phyloP scores from a whole-genome alignment of 1,140 invertebrate genomes.

The Forficula auricularia region DNA sequence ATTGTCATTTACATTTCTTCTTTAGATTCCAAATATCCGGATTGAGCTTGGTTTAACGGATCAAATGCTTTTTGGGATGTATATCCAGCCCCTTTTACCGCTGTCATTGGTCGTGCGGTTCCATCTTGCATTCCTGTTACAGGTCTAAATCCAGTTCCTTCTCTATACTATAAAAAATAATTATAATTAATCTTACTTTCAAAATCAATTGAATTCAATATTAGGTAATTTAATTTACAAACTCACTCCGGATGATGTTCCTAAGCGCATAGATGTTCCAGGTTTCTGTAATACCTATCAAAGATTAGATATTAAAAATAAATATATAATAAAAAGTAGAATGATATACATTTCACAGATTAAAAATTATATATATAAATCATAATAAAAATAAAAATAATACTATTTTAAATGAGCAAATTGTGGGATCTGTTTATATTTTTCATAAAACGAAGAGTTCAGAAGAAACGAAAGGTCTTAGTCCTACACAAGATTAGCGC shows the following conservation, averaged over 20 bases:
- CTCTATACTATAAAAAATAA: conserved; percentile 12
- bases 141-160: conserved; percentile 15
- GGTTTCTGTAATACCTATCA: conserved; percentile 17
- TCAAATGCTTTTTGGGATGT: conserved; percentile 62
- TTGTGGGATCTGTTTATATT: no score
- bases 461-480: no score
- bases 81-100: conserved; percentile 86
- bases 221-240: not conserved
- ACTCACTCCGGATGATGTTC: conserved; percentile 32
- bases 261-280: conserved; percentile 30
- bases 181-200: not conserved
- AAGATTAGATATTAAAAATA: conserved; percentile 3
- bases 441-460: no score
- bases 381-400: no score
- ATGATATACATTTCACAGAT: not conserved
- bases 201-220: not conserved
- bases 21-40: conserved; percentile 40
- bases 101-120: conserved; percentile 71
- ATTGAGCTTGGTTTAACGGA: conserved; percentile 49
- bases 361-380: conserved; percentile 1
- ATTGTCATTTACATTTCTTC: conserved; percentile 57
- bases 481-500: no score
- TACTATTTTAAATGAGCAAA: no score
- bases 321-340: conserved; percentile 1
- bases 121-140: conserved; percentile 18